These are phyloP conservation scores for Ia io DNA, from an alignment of 2,113 vertebrate species.

Conservation along the genomic window DNA sequence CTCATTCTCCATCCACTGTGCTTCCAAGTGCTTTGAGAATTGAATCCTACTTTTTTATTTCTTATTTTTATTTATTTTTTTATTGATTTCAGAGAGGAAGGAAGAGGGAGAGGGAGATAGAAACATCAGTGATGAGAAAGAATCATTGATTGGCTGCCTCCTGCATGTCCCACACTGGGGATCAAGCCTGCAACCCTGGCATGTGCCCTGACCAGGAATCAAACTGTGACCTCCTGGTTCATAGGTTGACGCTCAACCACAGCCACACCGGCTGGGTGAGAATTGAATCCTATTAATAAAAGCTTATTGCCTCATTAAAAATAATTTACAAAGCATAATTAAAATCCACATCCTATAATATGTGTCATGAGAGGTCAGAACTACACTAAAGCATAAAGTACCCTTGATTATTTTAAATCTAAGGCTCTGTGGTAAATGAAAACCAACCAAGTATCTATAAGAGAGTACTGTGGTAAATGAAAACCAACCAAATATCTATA, in stretches of 20 bases:
- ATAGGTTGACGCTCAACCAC: too few species aligned
- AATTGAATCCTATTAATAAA: conserved; percentile 44
- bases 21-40: background rate
- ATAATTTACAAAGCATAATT: conserved; percentile 32
- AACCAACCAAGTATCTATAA: background rate
- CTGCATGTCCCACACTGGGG: too few species aligned
- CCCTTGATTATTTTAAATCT: background rate
- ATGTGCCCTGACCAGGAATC: too few species aligned
- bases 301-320: background rate
- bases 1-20: background rate
- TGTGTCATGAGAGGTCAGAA: background rate
- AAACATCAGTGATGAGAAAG: too few species aligned
- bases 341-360: background rate
- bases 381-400: background rate
- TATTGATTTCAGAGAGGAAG: too few species aligned
- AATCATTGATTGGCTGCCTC: too few species aligned
- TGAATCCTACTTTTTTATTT: background rate
- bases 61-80: too few species aligned
- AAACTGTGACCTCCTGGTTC: too few species aligned
- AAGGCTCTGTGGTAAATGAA: conserved; percentile 5
- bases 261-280: background rate
- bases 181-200: too few species aligned
- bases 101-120: too few species aligned
- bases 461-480: background rate
- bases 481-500: conserved; percentile 1